Conservation (phyloP, 2,113 vertebrate species). For the Uria lomvia region DNA sequence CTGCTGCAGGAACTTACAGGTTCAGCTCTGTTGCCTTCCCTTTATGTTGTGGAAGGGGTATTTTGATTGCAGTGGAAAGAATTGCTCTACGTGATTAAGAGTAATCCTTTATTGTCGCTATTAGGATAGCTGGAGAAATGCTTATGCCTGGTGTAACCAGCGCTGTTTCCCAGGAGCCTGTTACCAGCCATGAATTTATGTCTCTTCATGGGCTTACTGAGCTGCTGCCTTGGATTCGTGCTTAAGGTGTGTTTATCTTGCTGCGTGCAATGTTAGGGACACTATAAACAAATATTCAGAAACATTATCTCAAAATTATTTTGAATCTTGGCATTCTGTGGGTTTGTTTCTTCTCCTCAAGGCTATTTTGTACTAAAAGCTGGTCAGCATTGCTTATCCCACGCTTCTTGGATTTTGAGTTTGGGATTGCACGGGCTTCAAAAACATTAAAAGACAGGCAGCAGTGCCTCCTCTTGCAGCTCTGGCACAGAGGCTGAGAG, state of each 20-base stretch:
- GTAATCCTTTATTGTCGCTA: neutral
- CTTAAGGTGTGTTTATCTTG: neutral
- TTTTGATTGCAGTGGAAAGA: neutral
- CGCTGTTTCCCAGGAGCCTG: rapidly evolving
- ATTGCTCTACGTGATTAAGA: neutral
- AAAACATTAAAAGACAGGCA: neutral
- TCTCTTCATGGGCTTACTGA: neutral
- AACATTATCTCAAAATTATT: neutral
- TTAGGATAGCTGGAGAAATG: neutral
- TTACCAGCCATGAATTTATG: rapidly evolving
- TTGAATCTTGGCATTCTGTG: neutral
- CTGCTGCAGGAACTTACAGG: neutral
- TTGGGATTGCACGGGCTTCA: neutral
- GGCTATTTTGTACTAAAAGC: neutral
- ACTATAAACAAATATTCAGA: neutral
- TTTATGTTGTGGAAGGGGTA: neutral
- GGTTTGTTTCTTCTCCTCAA: neutral
- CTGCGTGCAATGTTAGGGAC: neutral
- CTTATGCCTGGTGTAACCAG: neutral
- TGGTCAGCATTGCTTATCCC: neutral
- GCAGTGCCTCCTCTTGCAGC: neutral
- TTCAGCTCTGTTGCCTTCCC: neutral
- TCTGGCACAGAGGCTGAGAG: neutral
- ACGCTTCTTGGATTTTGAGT: neutral
- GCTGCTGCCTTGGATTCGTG: rapidly evolving